A percentile compares a stretch with the other conserved stretches of the same genome.
Conservation (phyloP, 2,888 invertebrate species). For the Chromoteleia sp. region DNA sequence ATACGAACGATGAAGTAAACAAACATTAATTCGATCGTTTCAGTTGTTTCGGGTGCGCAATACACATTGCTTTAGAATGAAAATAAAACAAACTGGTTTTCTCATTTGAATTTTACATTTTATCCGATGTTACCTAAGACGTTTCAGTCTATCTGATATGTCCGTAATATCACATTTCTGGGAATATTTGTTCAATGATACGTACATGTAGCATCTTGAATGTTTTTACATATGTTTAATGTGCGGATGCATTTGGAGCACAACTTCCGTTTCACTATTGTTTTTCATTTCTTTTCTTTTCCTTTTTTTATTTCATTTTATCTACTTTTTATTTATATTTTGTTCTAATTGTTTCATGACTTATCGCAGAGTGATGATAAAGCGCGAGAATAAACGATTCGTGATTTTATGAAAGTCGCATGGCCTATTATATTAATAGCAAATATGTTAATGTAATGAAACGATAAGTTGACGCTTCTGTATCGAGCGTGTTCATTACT, state of each 20-base stretch:
- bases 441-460: slow-evolving; percentile 49
- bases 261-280: slow-evolving; percentile 17
- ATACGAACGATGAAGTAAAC: slow-evolving; percentile 1
- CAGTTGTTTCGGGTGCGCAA: slow-evolving; percentile 10
- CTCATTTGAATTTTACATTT: slow-evolving; percentile 69
- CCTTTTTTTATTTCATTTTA: background rate
- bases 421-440: slow-evolving; percentile 65
- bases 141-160: slow-evolving; percentile 68
- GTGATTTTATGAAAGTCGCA: slow-evolving; percentile 23
- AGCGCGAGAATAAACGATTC: slow-evolving; percentile 2
- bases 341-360: background rate
- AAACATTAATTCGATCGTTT: background rate
- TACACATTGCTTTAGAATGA: slow-evolving; percentile 11
- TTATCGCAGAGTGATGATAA: background rate
- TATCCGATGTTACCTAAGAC: slow-evolving; percentile 61
- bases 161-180: slow-evolving; percentile 62
- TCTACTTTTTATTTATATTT: slow-evolving; percentile 4
- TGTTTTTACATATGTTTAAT: slow-evolving; percentile 31
- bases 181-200: slow-evolving; percentile 56
- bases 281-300: background rate
- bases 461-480: slow-evolving; percentile 58
- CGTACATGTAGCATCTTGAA: slow-evolving; percentile 12
- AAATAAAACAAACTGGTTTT: slow-evolving; percentile 46
- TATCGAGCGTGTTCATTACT: slow-evolving; percentile 53
- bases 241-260: slow-evolving; percentile 33